Evolutionary conservation across 1,140 invertebrate genomes (phyloP).

Genomic region (Drosophila tropicalis): DNA sequence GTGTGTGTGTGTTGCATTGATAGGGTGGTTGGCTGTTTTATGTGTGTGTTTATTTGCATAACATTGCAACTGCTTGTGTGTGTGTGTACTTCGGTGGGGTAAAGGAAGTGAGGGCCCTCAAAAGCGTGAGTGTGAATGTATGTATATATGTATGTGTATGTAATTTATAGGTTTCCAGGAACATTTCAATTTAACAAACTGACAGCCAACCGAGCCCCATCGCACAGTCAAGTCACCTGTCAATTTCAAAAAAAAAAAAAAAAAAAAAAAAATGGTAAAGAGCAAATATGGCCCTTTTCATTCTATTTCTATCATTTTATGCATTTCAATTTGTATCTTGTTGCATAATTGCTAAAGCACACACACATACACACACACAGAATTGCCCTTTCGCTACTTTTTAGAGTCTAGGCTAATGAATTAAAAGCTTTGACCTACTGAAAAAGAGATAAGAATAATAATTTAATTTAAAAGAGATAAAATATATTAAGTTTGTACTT

Average conservation of each 20-base stretch:
- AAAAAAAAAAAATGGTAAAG: neutral
- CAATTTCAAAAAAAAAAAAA: slow-evolving; percentile 15
- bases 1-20: slow-evolving; percentile 22
- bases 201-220: slow-evolving; percentile 46
- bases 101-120: no score
- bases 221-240: slow-evolving; percentile 27
- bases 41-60: slow-evolving; percentile 52
- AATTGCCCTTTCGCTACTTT: neutral
- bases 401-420: neutral
- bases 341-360: slow-evolving; percentile 20
- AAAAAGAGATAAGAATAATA: no score
- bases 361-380: neutral
- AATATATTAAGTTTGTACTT: no score
- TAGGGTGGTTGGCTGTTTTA: slow-evolving; percentile 35
- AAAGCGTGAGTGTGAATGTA: slow-evolving; percentile 18
- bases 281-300: slow-evolving; percentile 1
- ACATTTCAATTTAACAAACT: slow-evolving; percentile 79
- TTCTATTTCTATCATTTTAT: slow-evolving; percentile 12
- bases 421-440: no score
- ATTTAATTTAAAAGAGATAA: no score
- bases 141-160: slow-evolving; percentile 44
- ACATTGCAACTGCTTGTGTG: slow-evolving; percentile 54
- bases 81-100: slow-evolving; percentile 9
- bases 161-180: slow-evolving; percentile 73
- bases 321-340: slow-evolving; percentile 9